Evolutionary conservation across 2,797 vertebrate species (phyloP).

Genomic region (Ctenosaura bakeri): DNA sequence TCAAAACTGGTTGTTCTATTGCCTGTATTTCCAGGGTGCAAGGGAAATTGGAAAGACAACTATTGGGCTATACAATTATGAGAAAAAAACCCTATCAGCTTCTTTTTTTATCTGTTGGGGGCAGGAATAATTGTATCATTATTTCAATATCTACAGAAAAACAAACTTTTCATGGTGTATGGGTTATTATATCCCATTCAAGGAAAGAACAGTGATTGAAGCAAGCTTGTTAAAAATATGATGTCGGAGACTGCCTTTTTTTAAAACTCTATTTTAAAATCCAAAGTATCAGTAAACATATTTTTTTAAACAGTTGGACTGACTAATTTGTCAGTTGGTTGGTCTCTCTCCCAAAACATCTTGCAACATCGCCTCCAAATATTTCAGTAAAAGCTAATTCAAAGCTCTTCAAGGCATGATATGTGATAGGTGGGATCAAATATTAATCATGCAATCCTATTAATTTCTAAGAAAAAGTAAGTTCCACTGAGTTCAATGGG

Average conservation of each 20-base stretch:
- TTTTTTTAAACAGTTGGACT: neutral
- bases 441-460: neutral
- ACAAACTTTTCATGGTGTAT: no score
- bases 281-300: neutral
- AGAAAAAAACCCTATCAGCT: neutral
- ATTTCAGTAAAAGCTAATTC: neutral
- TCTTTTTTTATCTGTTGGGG: neutral
- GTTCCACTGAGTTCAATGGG: neutral
- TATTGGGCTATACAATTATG: neutral
- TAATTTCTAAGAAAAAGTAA: neutral
- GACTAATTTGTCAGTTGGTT: neutral
- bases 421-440: neutral
- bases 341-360: neutral
- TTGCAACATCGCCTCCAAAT: neutral
- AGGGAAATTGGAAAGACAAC: neutral
- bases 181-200: neutral
- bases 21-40: neutral
- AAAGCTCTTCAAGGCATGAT: neutral
- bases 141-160: neutral
- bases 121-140: neutral
- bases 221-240: neutral
- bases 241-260: neutral
- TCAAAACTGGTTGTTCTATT: neutral
- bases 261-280: neutral
- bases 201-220: conserved; percentile 14